Evolutionary conservation across 2,113 vertebrate species (phyloP).

Genomic region (Copsychus sechellarum): DNA sequence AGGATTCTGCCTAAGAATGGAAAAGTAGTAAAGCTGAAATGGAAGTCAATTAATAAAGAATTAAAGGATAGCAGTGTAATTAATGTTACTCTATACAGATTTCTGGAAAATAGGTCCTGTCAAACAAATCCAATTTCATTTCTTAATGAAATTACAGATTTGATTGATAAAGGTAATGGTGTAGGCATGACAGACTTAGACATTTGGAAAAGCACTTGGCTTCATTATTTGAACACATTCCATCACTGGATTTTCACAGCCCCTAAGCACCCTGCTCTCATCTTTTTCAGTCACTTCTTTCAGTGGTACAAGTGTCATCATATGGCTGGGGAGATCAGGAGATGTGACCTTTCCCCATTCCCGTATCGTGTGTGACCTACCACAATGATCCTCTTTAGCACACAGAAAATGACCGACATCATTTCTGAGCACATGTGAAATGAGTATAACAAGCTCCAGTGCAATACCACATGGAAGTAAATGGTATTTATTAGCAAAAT

Average conservation of each 20-base stretch:
- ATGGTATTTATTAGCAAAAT: neutral
- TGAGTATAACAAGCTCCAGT: neutral
- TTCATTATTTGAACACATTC: neutral
- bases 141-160: neutral
- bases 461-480: neutral
- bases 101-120: neutral
- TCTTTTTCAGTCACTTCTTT: neutral
- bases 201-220: neutral
- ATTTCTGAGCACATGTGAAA: rapidly evolving
- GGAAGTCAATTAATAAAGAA: neutral
- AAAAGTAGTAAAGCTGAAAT: neutral
- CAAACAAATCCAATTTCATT: neutral
- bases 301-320: rapidly evolving
- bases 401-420: neutral
- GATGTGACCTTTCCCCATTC: neutral
- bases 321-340: neutral
- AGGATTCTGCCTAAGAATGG: neutral
- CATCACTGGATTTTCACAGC: neutral
- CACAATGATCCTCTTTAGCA: neutral
- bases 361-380: neutral
- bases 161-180: neutral
- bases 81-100: neutral
- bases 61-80: neutral
- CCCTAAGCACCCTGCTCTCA: neutral
- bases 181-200: neutral